These are phyloP conservation scores for Xyrauchen texanus DNA, from an alignment of 2,113 vertebrate genomes.

Conservation along the genomic window DNA sequence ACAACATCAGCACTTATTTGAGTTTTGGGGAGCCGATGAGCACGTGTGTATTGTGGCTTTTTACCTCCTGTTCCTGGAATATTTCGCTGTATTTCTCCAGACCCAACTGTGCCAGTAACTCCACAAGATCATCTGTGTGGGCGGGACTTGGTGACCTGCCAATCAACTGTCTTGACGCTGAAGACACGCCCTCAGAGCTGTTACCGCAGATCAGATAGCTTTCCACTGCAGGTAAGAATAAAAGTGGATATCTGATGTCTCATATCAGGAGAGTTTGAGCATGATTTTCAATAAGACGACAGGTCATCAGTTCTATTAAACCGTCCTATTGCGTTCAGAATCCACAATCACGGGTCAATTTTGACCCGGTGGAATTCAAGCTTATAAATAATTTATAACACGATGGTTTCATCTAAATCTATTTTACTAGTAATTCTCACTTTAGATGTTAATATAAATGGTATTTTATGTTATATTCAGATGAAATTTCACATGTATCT, in stretches of 20 bases:
- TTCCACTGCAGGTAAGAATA: conserved; percentile 61
- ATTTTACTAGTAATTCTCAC: too few relatives aligned
- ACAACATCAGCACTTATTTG: neutral
- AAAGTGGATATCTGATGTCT: conserved; percentile 48
- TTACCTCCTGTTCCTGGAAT: conserved; percentile 80
- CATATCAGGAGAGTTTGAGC: too few relatives aligned
- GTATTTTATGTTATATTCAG: too few relatives aligned
- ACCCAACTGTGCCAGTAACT: conserved; percentile 75
- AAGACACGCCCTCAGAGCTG: conserved; percentile 64
- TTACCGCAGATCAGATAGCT: conserved; percentile 55
- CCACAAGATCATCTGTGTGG: conserved; percentile 66
- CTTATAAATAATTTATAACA: neutral
- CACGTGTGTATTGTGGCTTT: neutral
- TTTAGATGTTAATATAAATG: too few relatives aligned
- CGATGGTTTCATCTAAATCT: neutral
- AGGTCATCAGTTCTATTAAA: too few relatives aligned
- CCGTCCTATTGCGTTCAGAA: neutral
- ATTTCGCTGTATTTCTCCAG: conserved; percentile 77
- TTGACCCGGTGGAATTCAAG: too few relatives aligned
- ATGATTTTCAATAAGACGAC: too few relatives aligned
- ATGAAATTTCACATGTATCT: too few relatives aligned
- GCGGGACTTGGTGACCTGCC: conserved; percentile 66
- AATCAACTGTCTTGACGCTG: conserved; percentile 61
- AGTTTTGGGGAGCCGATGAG: neutral
- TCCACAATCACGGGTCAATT: too few relatives aligned